Evolutionary conservation across 2,797 vertebrate genomes (phyloP).

Genomic region (Cyprinodon diabolis): DNA sequence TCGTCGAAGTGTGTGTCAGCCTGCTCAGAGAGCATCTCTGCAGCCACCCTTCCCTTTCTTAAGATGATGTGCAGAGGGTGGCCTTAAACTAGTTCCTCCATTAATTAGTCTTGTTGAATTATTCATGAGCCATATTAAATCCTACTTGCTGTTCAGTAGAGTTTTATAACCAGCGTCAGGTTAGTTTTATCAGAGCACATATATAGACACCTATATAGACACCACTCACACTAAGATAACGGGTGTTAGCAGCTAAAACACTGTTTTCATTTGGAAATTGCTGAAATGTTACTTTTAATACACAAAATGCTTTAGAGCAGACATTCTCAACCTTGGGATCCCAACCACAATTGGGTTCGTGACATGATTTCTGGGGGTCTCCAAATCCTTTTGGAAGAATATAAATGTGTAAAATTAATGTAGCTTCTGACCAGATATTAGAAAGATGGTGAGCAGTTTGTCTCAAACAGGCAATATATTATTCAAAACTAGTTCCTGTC

Average conservation of each 20-base stretch:
- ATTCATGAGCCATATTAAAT: conserved; percentile 72
- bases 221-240: neutral
- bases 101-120: conserved; percentile 79
- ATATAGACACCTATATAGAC: too few relatives aligned
- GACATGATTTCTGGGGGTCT: too few relatives aligned
- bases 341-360: too few relatives aligned
- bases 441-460: too few relatives aligned
- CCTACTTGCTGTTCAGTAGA: conserved; percentile 37
- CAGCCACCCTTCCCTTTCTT: conserved; percentile 64
- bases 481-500: too few relatives aligned
- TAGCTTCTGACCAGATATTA: too few relatives aligned
- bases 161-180: conserved; percentile 46
- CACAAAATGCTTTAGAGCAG: conserved; percentile 36
- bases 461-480: too few relatives aligned
- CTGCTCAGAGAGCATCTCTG: conserved; percentile 47
- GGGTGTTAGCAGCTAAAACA: conserved; percentile 9
- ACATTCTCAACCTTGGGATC: too few relatives aligned
- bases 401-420: too few relatives aligned
- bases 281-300: conserved; percentile 21
- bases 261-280: conserved; percentile 4
- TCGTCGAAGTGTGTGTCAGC: conserved; percentile 58
- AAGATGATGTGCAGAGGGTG: conserved; percentile 68
- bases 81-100: conserved; percentile 78
- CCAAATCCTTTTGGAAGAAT: too few relatives aligned
- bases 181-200: conserved; percentile 3